phyloP scores from a whole-genome alignment of 2,113 vertebrate genomes.

The Nibea albiflora region DNA sequence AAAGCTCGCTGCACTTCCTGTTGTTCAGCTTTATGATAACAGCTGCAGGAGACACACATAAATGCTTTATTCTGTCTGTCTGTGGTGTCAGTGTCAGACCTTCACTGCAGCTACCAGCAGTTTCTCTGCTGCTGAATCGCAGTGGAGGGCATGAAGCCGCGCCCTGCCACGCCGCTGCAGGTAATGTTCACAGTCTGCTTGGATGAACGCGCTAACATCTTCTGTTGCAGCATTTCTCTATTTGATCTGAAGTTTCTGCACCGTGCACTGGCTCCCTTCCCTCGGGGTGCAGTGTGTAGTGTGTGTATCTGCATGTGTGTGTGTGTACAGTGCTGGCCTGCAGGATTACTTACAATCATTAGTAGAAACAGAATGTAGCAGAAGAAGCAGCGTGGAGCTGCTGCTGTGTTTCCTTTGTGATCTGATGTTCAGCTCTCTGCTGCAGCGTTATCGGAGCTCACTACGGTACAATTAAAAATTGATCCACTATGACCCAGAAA shows the following conservation, averaged over 20 bases:
- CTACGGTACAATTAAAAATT: conserved; percentile 61
- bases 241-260: neutral
- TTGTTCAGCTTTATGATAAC: neutral
- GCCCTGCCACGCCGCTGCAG: neutral
- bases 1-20: neutral
- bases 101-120: neutral
- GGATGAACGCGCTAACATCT: neutral
- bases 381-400: neutral
- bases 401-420: conserved; percentile 2
- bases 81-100: neutral
- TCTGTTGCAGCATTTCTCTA: neutral
- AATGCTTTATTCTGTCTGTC: too few relatives aligned
- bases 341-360: conserved; percentile 17
- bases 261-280: neutral
- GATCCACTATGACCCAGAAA: conserved; percentile 64
- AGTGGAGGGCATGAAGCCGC: neutral
- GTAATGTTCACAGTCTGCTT: conserved; percentile 1
- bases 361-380: conserved; percentile 10
- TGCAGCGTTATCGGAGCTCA: conserved; percentile 28
- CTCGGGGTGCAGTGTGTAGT: neutral
- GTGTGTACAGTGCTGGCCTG: neutral
- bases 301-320: neutral
- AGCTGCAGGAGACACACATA: neutral
- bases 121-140: neutral
- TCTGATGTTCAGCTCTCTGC: too few relatives aligned